Conservation (phyloP, 2,113 vertebrate genomes). For the Pituophis catenifer region DNA sequence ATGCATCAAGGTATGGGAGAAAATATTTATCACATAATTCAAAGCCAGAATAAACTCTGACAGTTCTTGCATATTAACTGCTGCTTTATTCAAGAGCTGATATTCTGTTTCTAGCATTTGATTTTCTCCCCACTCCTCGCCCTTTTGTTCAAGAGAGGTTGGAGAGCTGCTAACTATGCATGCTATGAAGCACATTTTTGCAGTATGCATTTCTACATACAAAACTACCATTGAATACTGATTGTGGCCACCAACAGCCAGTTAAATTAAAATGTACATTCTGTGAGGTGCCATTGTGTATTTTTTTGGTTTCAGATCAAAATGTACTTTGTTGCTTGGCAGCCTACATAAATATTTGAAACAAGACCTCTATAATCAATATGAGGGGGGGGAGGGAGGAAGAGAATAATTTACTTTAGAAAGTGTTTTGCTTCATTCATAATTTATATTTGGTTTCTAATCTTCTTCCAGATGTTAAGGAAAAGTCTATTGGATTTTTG, state of each 20-base stretch:
- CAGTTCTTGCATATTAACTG: slow-evolving; percentile 8
- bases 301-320: slow-evolving; percentile 37
- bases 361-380: slow-evolving; percentile 44
- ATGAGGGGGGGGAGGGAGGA: not conserved
- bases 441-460: not conserved
- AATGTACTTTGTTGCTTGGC: slow-evolving; percentile 51
- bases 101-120: slow-evolving; percentile 5
- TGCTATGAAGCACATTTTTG: slow-evolving; percentile 20
- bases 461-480: not conserved
- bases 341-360: slow-evolving; percentile 68
- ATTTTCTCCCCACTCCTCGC: not conserved
- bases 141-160: not conserved
- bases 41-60: not conserved
- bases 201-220: slow-evolving; percentile 38
- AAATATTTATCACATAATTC: not conserved
- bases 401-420: not conserved
- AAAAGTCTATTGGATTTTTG: not conserved
- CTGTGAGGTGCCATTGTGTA: slow-evolving; percentile 65
- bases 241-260: slow-evolving; percentile 28
- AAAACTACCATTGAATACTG: slow-evolving; percentile 44
- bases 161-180: slow-evolving; percentile 51
- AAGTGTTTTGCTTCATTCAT: slow-evolving; percentile 2
- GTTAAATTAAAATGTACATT: slow-evolving; percentile 47
- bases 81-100: slow-evolving; percentile 11
- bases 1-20: fast-evolving